Base-by-base conservation (phyloP, 2,797 vertebrate species). In the Brachyrhaphis roseni region DNA sequence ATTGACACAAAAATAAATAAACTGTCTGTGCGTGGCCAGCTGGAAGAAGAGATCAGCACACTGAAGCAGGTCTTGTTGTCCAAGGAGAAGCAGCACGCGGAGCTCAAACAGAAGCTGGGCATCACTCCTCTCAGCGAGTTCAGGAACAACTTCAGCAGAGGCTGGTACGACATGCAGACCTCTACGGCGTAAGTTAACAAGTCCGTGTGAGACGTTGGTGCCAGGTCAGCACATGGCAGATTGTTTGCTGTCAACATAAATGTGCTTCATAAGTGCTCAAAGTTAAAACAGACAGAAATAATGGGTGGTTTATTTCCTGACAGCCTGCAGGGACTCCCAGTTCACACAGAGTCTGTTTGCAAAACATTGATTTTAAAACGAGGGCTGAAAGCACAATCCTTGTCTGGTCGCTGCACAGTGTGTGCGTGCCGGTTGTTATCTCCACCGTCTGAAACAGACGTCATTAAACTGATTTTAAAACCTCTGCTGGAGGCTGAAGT, bases 1-100 rank as follows among this genome's bases (percentile, higher is more conserved):
- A 13, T 15, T 43, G 11, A 43, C 39, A 43, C 23, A 43, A 26
- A 70, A 71, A 43, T 1, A 4, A 71, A 46, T 20, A n/a, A 72
- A 46, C 31, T 84, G 34, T 87, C 3, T 86, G 41, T 82, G 15
- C 51, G 0, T 66, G 51, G 88, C 66, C 86, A 99, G 98, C 94
- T 99, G 84, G 98, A 99, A 84, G 98, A 99, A 86, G 98, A 99
- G 96, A 98, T 99, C 88, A 93, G 94, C 79, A 99, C 98, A n/a
- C 82, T 99, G 90, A 96, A 92, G 80, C 98, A 99, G 95, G 98
- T 99, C 75, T 92, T 99, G 89, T 94, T 92, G 49, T 98, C 97
- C 41, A 99, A 99, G 94, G 98, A 99, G 94, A 98, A 95, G 92
- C 97, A 96, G 83, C 95, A 99, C 12, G 90, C 94, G 0, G 98